Percentiles rank a stretch among this genome's conserved stretches.
Conservation (phyloP, 1,140 invertebrate genomes). For the Drosophila seguyi region DNA sequence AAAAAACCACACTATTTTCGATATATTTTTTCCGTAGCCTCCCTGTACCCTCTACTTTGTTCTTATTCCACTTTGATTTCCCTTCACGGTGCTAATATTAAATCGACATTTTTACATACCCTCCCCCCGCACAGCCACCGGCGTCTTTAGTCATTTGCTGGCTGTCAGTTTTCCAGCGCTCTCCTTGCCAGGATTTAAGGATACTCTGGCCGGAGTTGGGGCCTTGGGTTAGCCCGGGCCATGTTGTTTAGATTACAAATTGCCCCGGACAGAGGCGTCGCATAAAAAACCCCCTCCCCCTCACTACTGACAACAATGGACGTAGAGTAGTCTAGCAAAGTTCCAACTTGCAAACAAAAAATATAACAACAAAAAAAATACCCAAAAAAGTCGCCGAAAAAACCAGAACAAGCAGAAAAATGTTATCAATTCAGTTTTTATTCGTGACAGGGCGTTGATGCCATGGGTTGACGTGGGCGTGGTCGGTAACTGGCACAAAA, state of each 20-base stretch:
- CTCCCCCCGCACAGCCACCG: background rate
- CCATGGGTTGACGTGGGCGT: conserved; percentile 59
- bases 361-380: conserved; percentile 4
- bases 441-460: conserved; percentile 62
- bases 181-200: conserved; percentile 60
- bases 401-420: conserved; percentile 67
- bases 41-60: conserved; percentile 19
- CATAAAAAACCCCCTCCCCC: conserved; percentile 20
- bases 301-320: conserved; percentile 29
- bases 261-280: conserved; percentile 44
- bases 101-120: conserved; percentile 71
- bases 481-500: conserved; percentile 57
- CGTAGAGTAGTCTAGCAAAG: conserved; percentile 24
- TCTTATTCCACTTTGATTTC: conserved; percentile 70
- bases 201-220: conserved; percentile 37
- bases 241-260: conserved; percentile 84
- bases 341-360: conserved; percentile 3
- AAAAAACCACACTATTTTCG: no score
- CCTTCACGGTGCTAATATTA: conserved; percentile 77
- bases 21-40: background rate
- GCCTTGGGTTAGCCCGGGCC: conserved; percentile 38
- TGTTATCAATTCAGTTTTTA: conserved; percentile 79
- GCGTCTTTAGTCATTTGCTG: conserved; percentile 48
- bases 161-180: conserved; percentile 51
- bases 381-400: conserved; percentile 24